Evolutionary conservation across 2,797 vertebrate species (phyloP), one percentile per base, ranked within the genome.

Genomic region (Rhyacichthys aspro): DNA sequence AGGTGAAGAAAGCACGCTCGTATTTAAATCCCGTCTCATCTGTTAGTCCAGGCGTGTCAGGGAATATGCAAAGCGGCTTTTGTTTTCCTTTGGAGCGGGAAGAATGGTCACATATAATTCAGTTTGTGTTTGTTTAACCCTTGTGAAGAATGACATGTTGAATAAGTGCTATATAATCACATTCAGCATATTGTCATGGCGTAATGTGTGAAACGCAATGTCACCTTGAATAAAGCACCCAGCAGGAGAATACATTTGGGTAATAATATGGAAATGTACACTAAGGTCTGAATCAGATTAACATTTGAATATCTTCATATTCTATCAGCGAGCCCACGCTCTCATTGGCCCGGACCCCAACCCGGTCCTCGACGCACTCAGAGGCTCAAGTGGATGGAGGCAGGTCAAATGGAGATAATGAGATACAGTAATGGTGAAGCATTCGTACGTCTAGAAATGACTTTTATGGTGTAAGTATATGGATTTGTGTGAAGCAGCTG

Each of bases 171-270:
- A 85, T 85, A 71, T 91, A 92, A 92, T 92, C 88, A 88, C 88
- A 91, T 90, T 89, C 88, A 88, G 84, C 85, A 89, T 88, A 89
- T 87, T 91, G 86, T 90, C 81, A 78, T 59, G 69, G 70, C 53
- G 66, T 86, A 91, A 91, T 86, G 87, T 84, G 79, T 53, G 74
- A 81, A 84, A 70, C 43, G 8, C 84, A 92, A 84, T 89, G 91
- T 92, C 91, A 93, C 91, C 91, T 93, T 93, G 90, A 91, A 90
- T 91, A 87, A 91, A 88, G 80, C 70, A 67, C 81, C 63, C 81
- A 68, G 58, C 75, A 74, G 76, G 79, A 75, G 87, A 90, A 92
- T 91, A 91, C 86, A 90, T 92, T 91, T 91, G 86, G 84, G 86
- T 89, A 90, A 89, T 86, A 87, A 89, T 88, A 93, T 92, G 92